Evolutionary conservation across 92 coral and sea anemone species (phyloP), one percentile per base, ranked within the genome.

Genomic region (Porites lobata): DNA sequence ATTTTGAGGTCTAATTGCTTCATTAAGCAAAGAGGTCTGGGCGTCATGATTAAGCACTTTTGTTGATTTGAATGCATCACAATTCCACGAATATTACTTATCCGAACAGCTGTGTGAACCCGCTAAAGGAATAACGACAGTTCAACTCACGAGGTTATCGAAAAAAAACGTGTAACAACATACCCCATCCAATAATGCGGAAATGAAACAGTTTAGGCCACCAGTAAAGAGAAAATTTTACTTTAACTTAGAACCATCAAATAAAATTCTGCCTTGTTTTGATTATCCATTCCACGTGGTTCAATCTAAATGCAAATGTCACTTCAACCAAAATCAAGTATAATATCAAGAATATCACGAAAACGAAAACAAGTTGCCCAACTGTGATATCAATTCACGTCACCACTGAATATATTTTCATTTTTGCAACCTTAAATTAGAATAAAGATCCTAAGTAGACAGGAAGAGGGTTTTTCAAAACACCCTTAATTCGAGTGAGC

Each of bases 21-120:
- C 77, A 82, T 82, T 82, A 54, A 82, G 54, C 13, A 65, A 54
- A 63, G 50, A 1, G 66, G 84, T 65, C 21, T 17, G 53, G 65
- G 85, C 75, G 85, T 80, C 19, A n/a, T 26, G 82, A 59, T 77
- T 69, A 71, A 58, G 11, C 8, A 20, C 77, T 63, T 72, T 74
- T 50, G 22, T 84, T 84, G 52, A 82, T 82, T 70, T 69, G 71
- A 26, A 21, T 58, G 21, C n/a, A 47, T 84, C 72, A 74, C 80
- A 74, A 65, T 62, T 20, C 54, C 63, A n/a, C 3, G 73, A 83
- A 84, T 74, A 84, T 84, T 65, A 2, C 73, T 13, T 58, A 38
- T 24, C 8, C 20, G 10, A 61, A 63, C 87, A 84, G 87, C 80
- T 84, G 87, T 43, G 22, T 70, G 18, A 2, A 69, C 15, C 13